Percentiles rank a stretch among this genome's conserved stretches.
phyloP scores from a whole-genome alignment of 1,140 invertebrate species.

The Macrostomum lignano region DNA sequence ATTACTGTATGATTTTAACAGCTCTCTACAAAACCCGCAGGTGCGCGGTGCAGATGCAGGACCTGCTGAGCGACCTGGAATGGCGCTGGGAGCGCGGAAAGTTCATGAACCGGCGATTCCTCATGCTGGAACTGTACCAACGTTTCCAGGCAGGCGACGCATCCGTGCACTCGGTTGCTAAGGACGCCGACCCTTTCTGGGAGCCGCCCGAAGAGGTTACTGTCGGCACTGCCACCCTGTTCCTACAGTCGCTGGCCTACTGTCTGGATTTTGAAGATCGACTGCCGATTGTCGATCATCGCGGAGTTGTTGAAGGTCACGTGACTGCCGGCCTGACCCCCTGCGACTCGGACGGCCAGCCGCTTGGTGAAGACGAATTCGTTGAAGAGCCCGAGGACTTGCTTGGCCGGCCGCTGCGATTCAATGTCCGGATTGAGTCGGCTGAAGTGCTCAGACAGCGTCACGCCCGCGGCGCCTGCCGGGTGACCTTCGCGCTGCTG shows the following conservation, averaged over 20 bases:
- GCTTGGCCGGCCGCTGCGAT: slow-evolving; percentile 18
- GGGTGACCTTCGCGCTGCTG: too few species aligned
- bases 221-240: slow-evolving; percentile 23
- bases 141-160: slow-evolving; percentile 20
- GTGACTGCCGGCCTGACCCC: slow-evolving; percentile 21
- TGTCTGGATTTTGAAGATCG: slow-evolving; percentile 24
- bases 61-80: slow-evolving; percentile 22
- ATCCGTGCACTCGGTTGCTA: slow-evolving; percentile 13
- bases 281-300: slow-evolving; percentile 21
- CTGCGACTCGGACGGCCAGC: slow-evolving; percentile 23
- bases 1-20: not conserved
- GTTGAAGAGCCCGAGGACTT: slow-evolving; percentile 22
- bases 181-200: slow-evolving; percentile 28
- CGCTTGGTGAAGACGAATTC: slow-evolving; percentile 20
- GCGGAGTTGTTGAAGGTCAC: slow-evolving; percentile 22
- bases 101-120: slow-evolving; percentile 25
- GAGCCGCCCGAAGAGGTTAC: slow-evolving; percentile 25
- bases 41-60: slow-evolving; percentile 29
- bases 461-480: too few species aligned
- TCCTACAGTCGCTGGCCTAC: slow-evolving; percentile 23
- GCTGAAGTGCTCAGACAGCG: too few species aligned
- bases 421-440: too few species aligned
- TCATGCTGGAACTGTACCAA: slow-evolving; percentile 29
- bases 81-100: slow-evolving; percentile 28
- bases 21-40: slow-evolving; percentile 12